Percentiles rank a stretch among this genome's conserved stretches.
Conservation (phyloP, 1,140 invertebrate genomes). For the Drosophila arizonae region DNA sequence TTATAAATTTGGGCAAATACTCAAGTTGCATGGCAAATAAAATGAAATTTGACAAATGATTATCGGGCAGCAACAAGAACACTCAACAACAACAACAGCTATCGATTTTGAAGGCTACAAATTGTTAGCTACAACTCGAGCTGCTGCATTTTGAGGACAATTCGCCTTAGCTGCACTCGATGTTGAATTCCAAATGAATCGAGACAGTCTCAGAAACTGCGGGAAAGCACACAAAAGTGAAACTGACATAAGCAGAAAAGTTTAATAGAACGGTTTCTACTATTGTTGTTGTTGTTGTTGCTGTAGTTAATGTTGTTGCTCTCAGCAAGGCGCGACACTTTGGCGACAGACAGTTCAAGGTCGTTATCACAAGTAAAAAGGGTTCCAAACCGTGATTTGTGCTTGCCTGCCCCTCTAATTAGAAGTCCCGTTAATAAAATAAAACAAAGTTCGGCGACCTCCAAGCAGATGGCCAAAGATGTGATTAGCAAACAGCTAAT, state of each 20-base stretch:
- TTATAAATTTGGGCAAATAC: too few relatives aligned
- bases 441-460: slow-evolving; percentile 15
- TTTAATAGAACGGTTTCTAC: slow-evolving; percentile 30
- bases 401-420: neutral
- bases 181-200: slow-evolving; percentile 49
- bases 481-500: slow-evolving; percentile 60
- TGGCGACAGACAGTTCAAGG: slow-evolving; percentile 70
- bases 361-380: slow-evolving; percentile 22
- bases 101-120: neutral
- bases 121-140: too few relatives aligned
- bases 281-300: slow-evolving; percentile 14
- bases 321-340: slow-evolving; percentile 50
- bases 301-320: slow-evolving; percentile 17
- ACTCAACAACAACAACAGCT: neutral
- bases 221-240: slow-evolving; percentile 57
- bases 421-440: too few relatives aligned
- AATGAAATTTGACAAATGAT: too few relatives aligned
- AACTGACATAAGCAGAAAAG: slow-evolving; percentile 64
- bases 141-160: slow-evolving; percentile 20
- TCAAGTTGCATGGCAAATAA: too few relatives aligned
- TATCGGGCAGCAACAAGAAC: too few relatives aligned
- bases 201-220: slow-evolving; percentile 1
- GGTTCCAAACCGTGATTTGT: slow-evolving; percentile 17
- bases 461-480: neutral
- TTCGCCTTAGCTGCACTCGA: slow-evolving; percentile 43